phyloP scores from a whole-genome alignment of 2,797 vertebrate species.

The Limosa lapponica region DNA sequence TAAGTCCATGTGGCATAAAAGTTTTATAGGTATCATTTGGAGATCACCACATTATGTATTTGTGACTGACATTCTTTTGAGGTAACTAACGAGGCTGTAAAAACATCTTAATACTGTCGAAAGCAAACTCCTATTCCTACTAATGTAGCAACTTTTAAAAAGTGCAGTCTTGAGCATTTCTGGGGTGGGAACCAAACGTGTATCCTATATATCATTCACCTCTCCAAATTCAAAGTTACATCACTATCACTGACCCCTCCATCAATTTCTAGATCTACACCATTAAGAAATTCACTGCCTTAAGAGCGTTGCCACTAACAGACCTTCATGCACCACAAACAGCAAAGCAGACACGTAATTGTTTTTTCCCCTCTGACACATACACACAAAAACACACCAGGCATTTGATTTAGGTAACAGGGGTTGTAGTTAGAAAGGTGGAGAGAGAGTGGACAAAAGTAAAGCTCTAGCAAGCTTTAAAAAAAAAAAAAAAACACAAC shows the following conservation, averaged over 20 bases:
- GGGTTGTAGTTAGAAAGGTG: not conserved
- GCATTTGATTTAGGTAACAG: not conserved
- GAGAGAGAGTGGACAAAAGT: not conserved
- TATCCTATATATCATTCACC: accelerated
- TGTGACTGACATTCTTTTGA: conserved; percentile 1
- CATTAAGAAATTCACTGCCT: not conserved
- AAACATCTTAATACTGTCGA: conserved; percentile 13
- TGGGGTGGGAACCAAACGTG: not conserved
- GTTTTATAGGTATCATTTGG: not conserved
- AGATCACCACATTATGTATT: not conserved
- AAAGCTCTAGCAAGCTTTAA: not conserved
- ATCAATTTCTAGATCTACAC: not conserved
- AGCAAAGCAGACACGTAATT: not conserved
- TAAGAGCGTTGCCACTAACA: not conserved
- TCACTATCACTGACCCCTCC: not conserved
- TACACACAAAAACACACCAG: not conserved
- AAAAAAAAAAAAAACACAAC: not conserved
- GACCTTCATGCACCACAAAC: not conserved
- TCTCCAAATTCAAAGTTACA: not conserved
- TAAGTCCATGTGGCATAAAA: not conserved
- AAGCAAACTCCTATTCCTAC: not conserved
- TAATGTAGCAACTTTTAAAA: not conserved
- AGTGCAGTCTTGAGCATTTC: not conserved
- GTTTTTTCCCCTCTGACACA: not conserved
- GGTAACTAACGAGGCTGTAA: conserved; percentile 2